Evolutionary conservation across 2,888 invertebrate species (phyloP).

Genomic region (Thecophora atra): DNA sequence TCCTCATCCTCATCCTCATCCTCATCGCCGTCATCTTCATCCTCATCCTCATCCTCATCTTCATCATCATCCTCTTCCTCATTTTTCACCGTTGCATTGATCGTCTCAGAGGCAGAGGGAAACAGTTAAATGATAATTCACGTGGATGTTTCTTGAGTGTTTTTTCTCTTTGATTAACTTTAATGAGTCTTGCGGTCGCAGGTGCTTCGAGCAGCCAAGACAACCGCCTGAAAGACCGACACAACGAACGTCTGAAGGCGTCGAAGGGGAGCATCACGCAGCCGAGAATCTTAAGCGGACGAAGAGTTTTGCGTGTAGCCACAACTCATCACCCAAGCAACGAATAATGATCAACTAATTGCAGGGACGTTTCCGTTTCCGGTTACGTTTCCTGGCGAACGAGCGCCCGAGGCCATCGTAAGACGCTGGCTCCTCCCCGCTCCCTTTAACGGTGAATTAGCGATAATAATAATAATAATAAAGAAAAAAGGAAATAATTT

Average conservation of each 20-base stretch:
- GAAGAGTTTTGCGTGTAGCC: background rate
- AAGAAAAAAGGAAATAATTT: slow-evolving; percentile 10
- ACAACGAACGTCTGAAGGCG: no score
- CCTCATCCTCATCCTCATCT: no score
- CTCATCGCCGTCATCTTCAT: no score
- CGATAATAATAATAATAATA: background rate
- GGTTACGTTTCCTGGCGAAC: background rate
- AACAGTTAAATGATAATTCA: background rate
- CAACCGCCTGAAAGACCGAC: background rate
- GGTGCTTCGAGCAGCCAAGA: slow-evolving; percentile 14
- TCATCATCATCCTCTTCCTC: no score
- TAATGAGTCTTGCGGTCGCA: slow-evolving; percentile 23
- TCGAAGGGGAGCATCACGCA: background rate
- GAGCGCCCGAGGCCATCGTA: background rate
- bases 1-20: no score
- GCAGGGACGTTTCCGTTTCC: slow-evolving; percentile 22
- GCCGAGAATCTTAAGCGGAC: background rate
- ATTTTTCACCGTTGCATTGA: background rate
- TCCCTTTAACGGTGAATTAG: background rate
- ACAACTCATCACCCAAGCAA: slow-evolving; percentile 14
- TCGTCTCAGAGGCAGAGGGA: background rate
- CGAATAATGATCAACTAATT: slow-evolving; percentile 13
- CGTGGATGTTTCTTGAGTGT: background rate
- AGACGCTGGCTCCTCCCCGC: background rate
- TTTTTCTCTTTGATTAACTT: slow-evolving; percentile 28